Conservation (phyloP, 2,113 vertebrate species). For the Eleginops maclovinus region DNA sequence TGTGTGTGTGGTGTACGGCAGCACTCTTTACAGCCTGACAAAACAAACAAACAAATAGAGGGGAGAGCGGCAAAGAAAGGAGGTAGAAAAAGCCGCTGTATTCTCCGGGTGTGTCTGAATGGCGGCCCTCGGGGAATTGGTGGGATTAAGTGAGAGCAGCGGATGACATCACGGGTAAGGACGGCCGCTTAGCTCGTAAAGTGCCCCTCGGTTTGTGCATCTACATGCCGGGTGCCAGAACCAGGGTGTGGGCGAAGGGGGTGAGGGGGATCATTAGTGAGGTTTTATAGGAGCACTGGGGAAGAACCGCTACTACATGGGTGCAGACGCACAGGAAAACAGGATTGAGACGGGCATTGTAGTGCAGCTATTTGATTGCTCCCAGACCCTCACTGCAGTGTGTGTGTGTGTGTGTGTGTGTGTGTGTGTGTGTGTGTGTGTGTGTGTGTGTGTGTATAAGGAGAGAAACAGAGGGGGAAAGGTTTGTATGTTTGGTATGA, state of each 20-base stretch:
- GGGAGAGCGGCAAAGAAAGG: constrained; percentile 23
- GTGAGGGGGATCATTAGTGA: constrained; percentile 80
- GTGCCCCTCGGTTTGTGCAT: constrained; percentile 74
- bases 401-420: constrained; percentile 27
- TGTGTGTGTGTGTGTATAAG: background rate
- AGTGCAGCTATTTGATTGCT: constrained; percentile 81
- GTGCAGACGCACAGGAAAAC: constrained; percentile 82
- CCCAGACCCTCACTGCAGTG: constrained; percentile 74
- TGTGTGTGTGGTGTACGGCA: constrained; percentile 34
- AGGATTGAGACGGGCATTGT: constrained; percentile 73
- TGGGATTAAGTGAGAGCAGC: constrained; percentile 72
- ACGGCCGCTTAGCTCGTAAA: constrained; percentile 77
- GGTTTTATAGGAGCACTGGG: constrained; percentile 82
- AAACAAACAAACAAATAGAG: constrained; percentile 67
- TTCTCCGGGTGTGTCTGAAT: constrained; percentile 58
- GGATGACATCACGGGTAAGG: constrained; percentile 79
- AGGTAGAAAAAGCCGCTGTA: constrained; percentile 48
- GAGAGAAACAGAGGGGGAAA: constrained; percentile 29
- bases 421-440: constrained; percentile 16
- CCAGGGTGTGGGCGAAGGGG: constrained; percentile 70
- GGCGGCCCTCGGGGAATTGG: constrained; percentile 68
- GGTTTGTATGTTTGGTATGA: constrained; percentile 51
- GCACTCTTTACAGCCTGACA: constrained; percentile 75
- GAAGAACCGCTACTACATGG: constrained; percentile 76
- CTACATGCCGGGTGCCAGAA: constrained; percentile 75